phyloP scores from a whole-genome alignment of 2,113 vertebrate species.

The Bothrops jararaca region DNA sequence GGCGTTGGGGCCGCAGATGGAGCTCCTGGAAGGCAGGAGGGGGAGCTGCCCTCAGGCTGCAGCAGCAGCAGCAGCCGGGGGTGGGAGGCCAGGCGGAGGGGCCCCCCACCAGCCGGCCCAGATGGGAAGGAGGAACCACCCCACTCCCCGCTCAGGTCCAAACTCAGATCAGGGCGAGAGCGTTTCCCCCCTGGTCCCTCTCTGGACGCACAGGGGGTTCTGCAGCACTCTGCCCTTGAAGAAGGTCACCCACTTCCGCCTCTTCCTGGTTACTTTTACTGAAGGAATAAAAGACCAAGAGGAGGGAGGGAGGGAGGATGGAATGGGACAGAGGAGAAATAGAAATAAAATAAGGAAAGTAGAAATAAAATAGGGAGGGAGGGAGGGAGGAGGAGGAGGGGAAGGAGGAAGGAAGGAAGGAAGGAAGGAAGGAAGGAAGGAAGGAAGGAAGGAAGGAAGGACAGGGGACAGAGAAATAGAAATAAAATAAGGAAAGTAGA shows the following conservation, averaged over 20 bases:
- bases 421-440: not conserved
- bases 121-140: not conserved
- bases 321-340: not conserved
- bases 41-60: not conserved
- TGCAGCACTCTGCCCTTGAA: not conserved
- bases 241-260: not conserved
- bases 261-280: no score
- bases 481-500: not conserved
- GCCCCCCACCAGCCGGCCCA: not conserved
- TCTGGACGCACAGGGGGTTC: not conserved
- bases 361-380: no score
- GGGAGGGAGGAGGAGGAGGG: no score
- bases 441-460: not conserved
- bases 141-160: not conserved
- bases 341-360: not conserved
- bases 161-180: not conserved
- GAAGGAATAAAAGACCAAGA: not conserved
- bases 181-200: not conserved
- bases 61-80: not conserved
- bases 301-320: no score
- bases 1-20: constrained; percentile 69
- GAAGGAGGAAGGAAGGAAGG: no score
- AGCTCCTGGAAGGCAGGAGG: constrained; percentile 53
- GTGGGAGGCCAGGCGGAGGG: not conserved
- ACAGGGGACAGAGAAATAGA: not conserved